Base-by-base conservation (phyloP, 2,888 invertebrate genomes). In the Cephus pygmeus region DNA sequence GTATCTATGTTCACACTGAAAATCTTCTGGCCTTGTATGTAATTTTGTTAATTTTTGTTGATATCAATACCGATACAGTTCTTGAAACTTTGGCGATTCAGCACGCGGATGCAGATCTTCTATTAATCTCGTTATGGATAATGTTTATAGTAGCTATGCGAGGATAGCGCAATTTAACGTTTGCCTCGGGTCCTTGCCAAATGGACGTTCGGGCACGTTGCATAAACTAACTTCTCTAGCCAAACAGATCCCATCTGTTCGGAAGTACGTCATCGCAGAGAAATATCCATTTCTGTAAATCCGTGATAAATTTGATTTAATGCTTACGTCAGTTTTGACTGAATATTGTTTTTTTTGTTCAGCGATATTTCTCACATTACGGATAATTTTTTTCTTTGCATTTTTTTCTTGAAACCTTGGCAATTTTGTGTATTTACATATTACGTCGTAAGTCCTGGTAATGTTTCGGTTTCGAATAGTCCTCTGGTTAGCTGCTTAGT, bases 171-270 rank as follows among this genome's bases (percentile, higher is more conserved):
- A 12, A 31, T 71, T 71, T 31, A 33, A 33, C 31, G 71, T 71
- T 71, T 71, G 31, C 71, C 71, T 15, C 30, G 71, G 71, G 71
- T 71, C 71, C 71, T 15, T 71, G 71, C 71, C 71, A 71, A 31
- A 71, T 71, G 31, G 71, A 71, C 71, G 71, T 12, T 71, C 23
- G 31, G 71, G 33, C 71, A 33, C 71, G 71, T 71, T 71, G 71
- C 71, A 71, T 71, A 71, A 71, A 31, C 71, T 12, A 31, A 34
- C 71, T 12, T 31, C 31, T 31, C 31, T 34, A 2, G 71, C 71
- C 12, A 71, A 71, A 71, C 31, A 34, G 31, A 71, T 71, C 31
- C 71, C 71, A 71, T 71, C 71, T 71, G 71, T 12, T 34, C 71
- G 23, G 33, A 71, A 34, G 6, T 31, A 34, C 71, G 71, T 31